Base-by-base conservation (phyloP, 1,140 invertebrate genomes). In the Drosophila pseudoobscura region DNA sequence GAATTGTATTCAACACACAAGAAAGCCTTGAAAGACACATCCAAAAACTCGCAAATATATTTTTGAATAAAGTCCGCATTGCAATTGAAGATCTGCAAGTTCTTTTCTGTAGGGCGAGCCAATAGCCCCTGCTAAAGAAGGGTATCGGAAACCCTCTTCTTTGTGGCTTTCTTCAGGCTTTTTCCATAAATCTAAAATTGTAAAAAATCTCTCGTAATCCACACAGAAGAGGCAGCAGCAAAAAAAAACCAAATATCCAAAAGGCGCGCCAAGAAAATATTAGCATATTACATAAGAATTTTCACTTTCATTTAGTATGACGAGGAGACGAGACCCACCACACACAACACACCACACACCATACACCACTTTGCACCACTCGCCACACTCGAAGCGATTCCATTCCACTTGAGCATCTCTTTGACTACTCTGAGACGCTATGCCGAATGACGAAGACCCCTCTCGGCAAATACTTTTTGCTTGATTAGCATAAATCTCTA, bases 251-350 rank as follows among this genome's bases (percentile, higher is more conserved):
- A 43, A 44, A 68, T 53, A 75, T 75, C 46, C 39, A 60, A 60
- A 29, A 74, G 63, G 72, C 64, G 44, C 60, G 70, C 54, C 72
- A 66, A 60, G 61, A 76, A 39, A 61, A 76, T 76, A 75, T 76
- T 76, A 75, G 72, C 74, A 76, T 76, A 76, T 76, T 76, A 76
- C 74, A 76, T 76, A 76, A 76, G 74, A 76, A 76, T 76, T 76
- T 76, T 76, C 74, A 76, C 74, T 76, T 76, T 76, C 74, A 76
- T 75, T 75, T 59, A 49, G 55, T 59, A 60, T 72, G 68, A 75
- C 52, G 62, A 51, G 17, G 20, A 26, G 35, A 39, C 3, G 35
- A 39, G 35, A 39, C 35, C 11, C 11, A 4, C 7, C 11, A 35
- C 35, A 13, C 35, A 39, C 9, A 9, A 11, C 31, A 11, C 35